Conservation (phyloP, 2,888 invertebrate species). For the Leptinotarsa peninsularis region DNA sequence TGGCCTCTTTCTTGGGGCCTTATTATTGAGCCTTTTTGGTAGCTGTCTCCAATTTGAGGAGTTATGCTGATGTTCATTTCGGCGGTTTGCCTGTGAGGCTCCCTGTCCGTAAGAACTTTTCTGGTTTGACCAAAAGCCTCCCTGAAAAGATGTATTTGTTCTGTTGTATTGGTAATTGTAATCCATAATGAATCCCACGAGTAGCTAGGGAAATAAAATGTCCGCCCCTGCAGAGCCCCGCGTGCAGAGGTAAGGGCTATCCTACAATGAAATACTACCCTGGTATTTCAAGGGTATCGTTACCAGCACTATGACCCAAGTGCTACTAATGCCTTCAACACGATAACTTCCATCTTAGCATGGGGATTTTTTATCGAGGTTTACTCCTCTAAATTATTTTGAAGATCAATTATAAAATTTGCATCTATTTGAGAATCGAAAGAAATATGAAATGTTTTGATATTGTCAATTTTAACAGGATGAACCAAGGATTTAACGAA, state of each 20-base stretch:
- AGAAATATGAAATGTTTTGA: too few species aligned
- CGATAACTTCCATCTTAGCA: conserved; percentile 39
- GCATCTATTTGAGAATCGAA: background rate
- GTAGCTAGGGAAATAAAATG: conserved; percentile 26
- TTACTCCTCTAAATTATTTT: conserved; percentile 33
- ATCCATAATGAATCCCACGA: conserved; percentile 28
- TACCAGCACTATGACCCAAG: conserved; percentile 34
- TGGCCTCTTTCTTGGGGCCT: background rate
- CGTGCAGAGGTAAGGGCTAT: conserved; percentile 25
- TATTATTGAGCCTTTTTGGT: background rate
- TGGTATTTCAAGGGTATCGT: conserved; percentile 40
- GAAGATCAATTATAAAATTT: background rate
- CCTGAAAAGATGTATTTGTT: conserved; percentile 20
- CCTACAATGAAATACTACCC: conserved; percentile 36
- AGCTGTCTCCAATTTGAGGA: conserved; percentile 14
- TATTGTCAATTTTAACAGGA: too few species aligned
- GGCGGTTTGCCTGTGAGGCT: conserved; percentile 11
- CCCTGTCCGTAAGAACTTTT: conserved; percentile 13
- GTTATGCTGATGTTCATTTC: conserved; percentile 1
- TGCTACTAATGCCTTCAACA: conserved; percentile 36
- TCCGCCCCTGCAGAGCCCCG: conserved; percentile 24
- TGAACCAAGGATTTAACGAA: too few species aligned
- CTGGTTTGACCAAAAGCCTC: conserved; percentile 7
- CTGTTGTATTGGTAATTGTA: conserved; percentile 23
- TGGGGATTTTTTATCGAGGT: conserved; percentile 41